Base-by-base conservation (phyloP, 2,797 vertebrate genomes). In the Alosa sapidissima region DNA sequence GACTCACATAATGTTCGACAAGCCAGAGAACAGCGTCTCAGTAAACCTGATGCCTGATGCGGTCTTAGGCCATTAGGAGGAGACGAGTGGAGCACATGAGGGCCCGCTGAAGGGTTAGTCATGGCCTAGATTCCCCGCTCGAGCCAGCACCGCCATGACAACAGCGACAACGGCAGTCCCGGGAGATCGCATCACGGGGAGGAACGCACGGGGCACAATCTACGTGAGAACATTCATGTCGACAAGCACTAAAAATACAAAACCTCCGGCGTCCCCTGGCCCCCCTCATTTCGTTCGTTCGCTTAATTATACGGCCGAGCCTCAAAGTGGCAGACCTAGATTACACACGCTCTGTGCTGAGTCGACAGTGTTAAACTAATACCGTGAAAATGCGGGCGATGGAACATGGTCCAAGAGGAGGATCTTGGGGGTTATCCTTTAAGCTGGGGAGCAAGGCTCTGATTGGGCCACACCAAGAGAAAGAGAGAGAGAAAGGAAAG, bases 241-340 rank as follows among this genome's bases (percentile, higher is more conserved):
- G 41, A 78, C 41, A 78, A 47, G 36, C 72, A 47, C 41, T 78
- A 78, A 78, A 78, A 78, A 78, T 78, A 78, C 72, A 78, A 78
- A 41, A 78, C 14, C 16, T 0, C 72, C 13, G 13, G 19, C 1
- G 36, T 78, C 72, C 41, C 16, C 1, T 8, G 16, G 9, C 41
- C 3, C 1, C 1, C 72, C 54, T 19, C 21, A 5, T 55, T 19
- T 19, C 7, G 19, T 55, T 54, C 33, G 36, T 16, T 9, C 2
- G 24, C 72, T 78, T 78, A 78, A 78, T 78, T 78, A 78, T 78
- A 78, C 19, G 36, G 41, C 14, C 41, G 10, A 78, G 41, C 72
- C 72, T 47, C 36, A 47, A 45, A 78, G 72, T 78, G 72, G 72
- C 72, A 78, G 72, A 78, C 41, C 72, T 78, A 78, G 72, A 78